Evolutionary conservation across 2,888 invertebrate genomes (phyloP), one percentile per base, ranked within the genome.

Genomic region (Agrochola litura): DNA sequence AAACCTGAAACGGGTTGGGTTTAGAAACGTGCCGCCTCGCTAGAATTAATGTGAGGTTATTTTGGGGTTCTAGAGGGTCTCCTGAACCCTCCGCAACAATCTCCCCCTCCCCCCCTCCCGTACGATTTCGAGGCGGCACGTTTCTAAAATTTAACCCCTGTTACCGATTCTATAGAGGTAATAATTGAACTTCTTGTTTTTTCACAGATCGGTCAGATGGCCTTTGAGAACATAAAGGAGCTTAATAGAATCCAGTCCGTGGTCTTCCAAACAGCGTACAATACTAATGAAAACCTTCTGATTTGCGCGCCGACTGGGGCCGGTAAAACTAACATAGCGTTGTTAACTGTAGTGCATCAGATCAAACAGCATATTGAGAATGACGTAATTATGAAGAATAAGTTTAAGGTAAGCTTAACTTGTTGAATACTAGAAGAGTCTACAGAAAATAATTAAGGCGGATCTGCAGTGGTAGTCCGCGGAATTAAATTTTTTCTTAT

Each of bases 241-340:
- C 96, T 99, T 56, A 99, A 99, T 95, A 97, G 98, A 74, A 99
- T 99, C 88, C 99, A 99, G 93, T 99, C 99, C 0, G 98, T 99
- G 66, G 99, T 99, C 0, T 99, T 98, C 94, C 98, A 99, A 80
- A 98, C 99, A 0, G 99, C 99, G 0, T 99, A 99, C 95, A 98
- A 98, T 89, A 99, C 99, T 4, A 99, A 99, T 92, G 99, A 99
- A 93, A 99, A 99, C 95, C 97, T 99, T 89, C 95, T 99, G 72
- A 99, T 99, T 76, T 99, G 99, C 94, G 99, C 99, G 0, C 99
- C 99, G 0, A 99, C 99, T 0, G 99, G 99, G 8, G 99, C 99
- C 0, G 99, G 99, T 49, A 99, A 99, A 96, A 99, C 99, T 0
- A 99, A 99, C 93, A 99, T 99, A 75, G 99, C 99, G 0, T 97